Base-by-base conservation (phyloP, 2,888 invertebrate genomes). In the Acleris holmiana region DNA sequence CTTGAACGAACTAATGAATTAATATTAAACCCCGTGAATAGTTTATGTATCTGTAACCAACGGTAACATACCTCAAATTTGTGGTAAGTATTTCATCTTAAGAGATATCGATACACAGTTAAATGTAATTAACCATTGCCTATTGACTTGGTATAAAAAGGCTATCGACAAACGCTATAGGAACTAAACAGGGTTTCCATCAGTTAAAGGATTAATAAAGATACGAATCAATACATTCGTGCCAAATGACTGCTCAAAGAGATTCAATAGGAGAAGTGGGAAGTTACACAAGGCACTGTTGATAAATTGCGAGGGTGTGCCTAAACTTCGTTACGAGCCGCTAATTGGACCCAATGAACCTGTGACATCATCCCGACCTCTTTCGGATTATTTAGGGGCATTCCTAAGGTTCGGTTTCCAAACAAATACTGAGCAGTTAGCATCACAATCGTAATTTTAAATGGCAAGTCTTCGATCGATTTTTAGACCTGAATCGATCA, bases 91-190 rank as follows among this genome's bases (percentile, higher is more conserved):
- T 41, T 54, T 41, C 25, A 19, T 58, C 21, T 59, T 59, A 54
- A n/a, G n/a, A n/a, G n/a, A n/a, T 48, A 53, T 25, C 51, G 25
- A 46, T 57, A 53, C 58, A 64, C 64, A 59, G 59, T 44, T 48
- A 44, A 59, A 64, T 25, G n/a, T 23, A 41, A 58, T 64, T 53
- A 53, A 64, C 29, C 35, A 35, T 35, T 60, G 8, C 21, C 29
- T 61, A 40, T 54, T 63, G 46, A 44, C 21, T 5, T 40, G 57
- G 46, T 23, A n/a, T 63, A 23, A 57, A 51, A 63, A 57, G 46
- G 57, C 35, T 57, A 29, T 47, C 17, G 23, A 55, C 55, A 44
- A 23, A 55, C 4, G 15, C 13, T 7, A 41, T 41, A 54, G 7
- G 19, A 21, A 55, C 35, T 23, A 13, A 23, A 8, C 6, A 41